phyloP scores from a whole-genome alignment of 2,113 vertebrate species.

The Monarcha castaneiventris region DNA sequence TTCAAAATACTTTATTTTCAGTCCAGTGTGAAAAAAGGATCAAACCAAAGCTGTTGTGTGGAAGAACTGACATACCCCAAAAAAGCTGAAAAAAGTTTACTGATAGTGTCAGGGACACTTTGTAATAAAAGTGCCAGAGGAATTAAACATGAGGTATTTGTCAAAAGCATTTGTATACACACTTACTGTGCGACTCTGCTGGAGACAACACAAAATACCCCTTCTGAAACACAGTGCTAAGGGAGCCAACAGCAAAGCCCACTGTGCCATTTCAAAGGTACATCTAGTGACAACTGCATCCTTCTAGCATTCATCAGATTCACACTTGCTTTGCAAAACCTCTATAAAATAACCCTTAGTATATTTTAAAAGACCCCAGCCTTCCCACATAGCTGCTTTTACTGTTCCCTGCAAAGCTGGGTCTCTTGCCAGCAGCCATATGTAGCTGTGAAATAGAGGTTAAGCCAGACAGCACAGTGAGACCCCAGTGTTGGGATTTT shows the following conservation, averaged over 20 bases:
- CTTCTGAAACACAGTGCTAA: background rate
- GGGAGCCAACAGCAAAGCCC: background rate
- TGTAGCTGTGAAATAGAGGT: background rate
- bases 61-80: background rate
- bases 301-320: background rate
- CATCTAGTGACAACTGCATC: background rate
- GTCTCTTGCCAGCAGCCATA: background rate
- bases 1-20: constrained; percentile 23
- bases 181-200: background rate
- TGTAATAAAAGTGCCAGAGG: background rate
- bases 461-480: background rate
- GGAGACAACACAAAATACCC: background rate
- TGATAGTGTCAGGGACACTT: background rate
- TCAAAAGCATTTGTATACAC: background rate
- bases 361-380: background rate
- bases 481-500: background rate
- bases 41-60: background rate
- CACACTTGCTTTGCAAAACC: background rate
- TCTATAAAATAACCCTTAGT: background rate
- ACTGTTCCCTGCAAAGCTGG: background rate
- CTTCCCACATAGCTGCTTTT: background rate
- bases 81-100: background rate
- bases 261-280: background rate
- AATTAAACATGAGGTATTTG: background rate
- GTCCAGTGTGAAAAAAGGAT: background rate